These are phyloP conservation scores for Megaleporinus macrocephalus DNA, from an alignment of 2,113 vertebrate genomes.

Conservation along the genomic window DNA sequence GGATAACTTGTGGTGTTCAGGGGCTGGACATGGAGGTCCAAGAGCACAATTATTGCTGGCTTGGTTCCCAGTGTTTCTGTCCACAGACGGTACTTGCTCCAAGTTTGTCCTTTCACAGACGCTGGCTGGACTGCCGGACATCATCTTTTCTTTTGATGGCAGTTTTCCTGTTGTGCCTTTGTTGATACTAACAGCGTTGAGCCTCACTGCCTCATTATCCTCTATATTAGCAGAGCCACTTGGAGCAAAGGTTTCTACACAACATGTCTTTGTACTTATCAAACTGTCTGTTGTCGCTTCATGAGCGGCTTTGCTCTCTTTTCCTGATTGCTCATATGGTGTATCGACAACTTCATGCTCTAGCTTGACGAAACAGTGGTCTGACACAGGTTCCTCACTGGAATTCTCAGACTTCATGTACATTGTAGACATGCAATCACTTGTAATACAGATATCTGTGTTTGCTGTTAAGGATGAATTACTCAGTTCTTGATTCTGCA, in stretches of 20 bases:
- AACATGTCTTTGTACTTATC: constrained; percentile 69
- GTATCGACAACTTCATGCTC: constrained; percentile 59
- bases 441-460: background rate
- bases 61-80: background rate
- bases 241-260: background rate
- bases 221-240: background rate
- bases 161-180: constrained; percentile 11
- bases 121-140: background rate
- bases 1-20: background rate
- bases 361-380: constrained; percentile 3
- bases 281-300: constrained; percentile 62
- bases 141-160: constrained; percentile 6
- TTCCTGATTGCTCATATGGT: constrained; percentile 70
- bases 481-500: background rate
- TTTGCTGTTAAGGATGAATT: background rate
- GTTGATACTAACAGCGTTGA: background rate
- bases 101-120: background rate
- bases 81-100: background rate
- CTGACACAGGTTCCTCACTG: constrained; percentile 2
- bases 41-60: background rate
- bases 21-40: background rate
- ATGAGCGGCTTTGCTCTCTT: constrained; percentile 69
- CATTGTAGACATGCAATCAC: background rate
- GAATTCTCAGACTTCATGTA: background rate
- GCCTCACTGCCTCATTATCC: background rate